phyloP scores from a whole-genome alignment of 2,797 vertebrate species.

The Neopelma chrysocephalum region DNA sequence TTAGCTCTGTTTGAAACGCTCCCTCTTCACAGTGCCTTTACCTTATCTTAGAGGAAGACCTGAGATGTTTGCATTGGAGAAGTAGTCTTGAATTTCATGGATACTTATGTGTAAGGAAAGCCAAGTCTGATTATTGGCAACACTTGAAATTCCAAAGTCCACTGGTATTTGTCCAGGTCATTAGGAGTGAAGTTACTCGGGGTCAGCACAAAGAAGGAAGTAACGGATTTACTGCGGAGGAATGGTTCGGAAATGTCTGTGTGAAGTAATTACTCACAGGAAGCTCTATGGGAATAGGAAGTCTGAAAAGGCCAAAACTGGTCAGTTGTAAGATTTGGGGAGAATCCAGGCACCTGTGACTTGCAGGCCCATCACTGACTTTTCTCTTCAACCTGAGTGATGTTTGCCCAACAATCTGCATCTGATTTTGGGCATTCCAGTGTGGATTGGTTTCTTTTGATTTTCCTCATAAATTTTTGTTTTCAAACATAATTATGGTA shows the following conservation, averaged over 20 bases:
- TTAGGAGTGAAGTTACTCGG: constrained; percentile 7
- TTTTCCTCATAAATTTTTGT: background rate
- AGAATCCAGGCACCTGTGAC: background rate
- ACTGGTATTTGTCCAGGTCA: constrained; percentile 21
- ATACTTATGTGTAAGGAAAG: background rate
- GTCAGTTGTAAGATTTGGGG: background rate
- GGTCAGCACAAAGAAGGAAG: constrained; percentile 15
- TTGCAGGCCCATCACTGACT: background rate
- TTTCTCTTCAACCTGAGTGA: background rate
- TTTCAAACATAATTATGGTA: background rate
- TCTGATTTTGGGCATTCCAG: background rate
- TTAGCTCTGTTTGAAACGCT: background rate
- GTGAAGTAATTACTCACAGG: background rate
- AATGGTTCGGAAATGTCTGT: background rate
- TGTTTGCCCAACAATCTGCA: background rate
- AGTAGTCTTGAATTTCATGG: constrained; percentile 6
- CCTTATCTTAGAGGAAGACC: background rate
- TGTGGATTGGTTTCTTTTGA: background rate
- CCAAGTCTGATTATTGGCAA: background rate
- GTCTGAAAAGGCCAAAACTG: background rate
- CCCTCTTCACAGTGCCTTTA: background rate
- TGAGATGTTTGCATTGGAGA: constrained; percentile 18
- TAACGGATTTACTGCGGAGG: background rate
- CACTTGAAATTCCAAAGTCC: constrained; percentile 9
- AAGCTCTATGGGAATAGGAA: background rate